Evolutionary conservation across 1,140 invertebrate genomes (phyloP), one percentile per base, ranked within the genome.

Genomic region (Amyelois transitella): DNA sequence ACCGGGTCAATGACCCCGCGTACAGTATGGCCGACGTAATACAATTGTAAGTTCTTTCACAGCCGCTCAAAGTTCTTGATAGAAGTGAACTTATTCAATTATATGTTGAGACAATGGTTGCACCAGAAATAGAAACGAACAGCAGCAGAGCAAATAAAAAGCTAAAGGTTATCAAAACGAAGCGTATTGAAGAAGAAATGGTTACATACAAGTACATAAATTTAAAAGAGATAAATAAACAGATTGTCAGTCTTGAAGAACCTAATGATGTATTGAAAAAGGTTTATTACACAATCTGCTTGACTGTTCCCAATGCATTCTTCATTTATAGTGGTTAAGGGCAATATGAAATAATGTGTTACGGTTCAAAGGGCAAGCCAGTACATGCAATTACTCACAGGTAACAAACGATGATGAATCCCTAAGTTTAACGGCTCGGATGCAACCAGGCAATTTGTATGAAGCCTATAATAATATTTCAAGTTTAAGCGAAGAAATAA

Each of bases 21-120:
- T n/a, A 61, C 70, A 74, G 74, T 70, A 75, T 75, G 75, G 72
- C 72, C 55, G 72, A 68, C 72, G 61, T 63, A 61, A 57, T 61
- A 64, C 51, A 69, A 54, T 66, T 66, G 60, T 55, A 38, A 38
- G 12, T 38, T 38, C 32, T 38, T 38, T 38, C 3, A 6, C 12
- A 38, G 32, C 32, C 17, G 32, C 32, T 38, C n/a, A 38, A 38
- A 38, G 32, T 38, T 14, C 0, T 14, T 38, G n/a, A 2, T 38
- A 28, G 25, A 1, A 28, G 3, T 28, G 7, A 28, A 28, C 3
- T 28, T 10, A 1, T 28, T 5, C 7, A 28, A 28, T 28, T 28
- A 8, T 28, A 28, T 28, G 25, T 28, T n/a, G 12, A 28, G 25
- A 5, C 12, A 28, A 5, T 28, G 7, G 7, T 28, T 28, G 7